Conservation (phyloP, 2,888 invertebrate species). For the Neelides folsomi region DNA sequence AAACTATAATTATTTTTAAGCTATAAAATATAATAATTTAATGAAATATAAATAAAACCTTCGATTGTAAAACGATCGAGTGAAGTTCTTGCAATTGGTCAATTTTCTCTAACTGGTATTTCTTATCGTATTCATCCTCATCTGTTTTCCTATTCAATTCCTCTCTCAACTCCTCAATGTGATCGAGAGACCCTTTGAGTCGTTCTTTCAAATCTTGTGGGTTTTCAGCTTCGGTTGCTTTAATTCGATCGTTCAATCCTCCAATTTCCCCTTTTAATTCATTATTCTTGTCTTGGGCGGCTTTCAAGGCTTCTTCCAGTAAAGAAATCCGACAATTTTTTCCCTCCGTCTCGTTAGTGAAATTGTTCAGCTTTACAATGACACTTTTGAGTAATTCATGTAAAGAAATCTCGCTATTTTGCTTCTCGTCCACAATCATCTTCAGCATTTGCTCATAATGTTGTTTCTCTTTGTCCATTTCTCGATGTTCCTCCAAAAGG, state of each 20-base stretch:
- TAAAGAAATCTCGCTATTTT: conserved; percentile 14
- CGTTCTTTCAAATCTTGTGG: background rate
- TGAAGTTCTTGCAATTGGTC: background rate
- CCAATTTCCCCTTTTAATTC: background rate
- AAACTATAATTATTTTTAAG: too few relatives aligned
- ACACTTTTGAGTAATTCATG: conserved; percentile 16
- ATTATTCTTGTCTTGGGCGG: conserved; percentile 2
- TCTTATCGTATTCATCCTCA: background rate
- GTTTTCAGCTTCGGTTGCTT: conserved; percentile 1
- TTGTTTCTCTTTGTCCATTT: conserved; percentile 13
- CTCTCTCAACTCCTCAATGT: background rate
- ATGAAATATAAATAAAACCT: background rate
- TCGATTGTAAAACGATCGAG: background rate
- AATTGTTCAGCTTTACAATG: conserved; percentile 16
- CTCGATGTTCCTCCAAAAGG: conserved; percentile 15
- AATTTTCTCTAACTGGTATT: background rate
- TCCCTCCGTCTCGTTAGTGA: background rate
- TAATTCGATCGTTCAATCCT: background rate
- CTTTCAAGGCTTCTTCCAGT: conserved; percentile 19
- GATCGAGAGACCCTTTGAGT: background rate
- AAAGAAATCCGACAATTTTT: conserved; percentile 4
- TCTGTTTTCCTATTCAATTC: background rate
- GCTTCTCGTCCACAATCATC: conserved; percentile 21
- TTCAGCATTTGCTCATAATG: conserved; percentile 22
- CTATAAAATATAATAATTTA: too few relatives aligned